Conservation (phyloP, 1,140 invertebrate species). For the Philopotamus ludificatus region DNA sequence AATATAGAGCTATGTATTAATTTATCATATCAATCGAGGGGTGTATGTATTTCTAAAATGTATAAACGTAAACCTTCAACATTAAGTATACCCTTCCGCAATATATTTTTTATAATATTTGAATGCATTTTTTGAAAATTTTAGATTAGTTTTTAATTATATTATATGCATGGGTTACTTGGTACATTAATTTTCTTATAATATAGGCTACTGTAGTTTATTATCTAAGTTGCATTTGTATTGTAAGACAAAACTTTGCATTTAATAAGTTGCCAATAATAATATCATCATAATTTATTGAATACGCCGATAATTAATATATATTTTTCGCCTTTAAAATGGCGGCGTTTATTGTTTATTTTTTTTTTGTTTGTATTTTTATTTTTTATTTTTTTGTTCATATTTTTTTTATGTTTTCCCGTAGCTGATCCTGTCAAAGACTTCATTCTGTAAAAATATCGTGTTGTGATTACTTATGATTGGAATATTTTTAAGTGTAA, state of each 20-base stretch:
- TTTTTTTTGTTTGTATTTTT: constrained; percentile 6
- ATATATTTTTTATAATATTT: no score
- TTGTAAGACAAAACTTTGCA: neutral
- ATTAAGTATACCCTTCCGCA: no score
- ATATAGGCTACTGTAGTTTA: no score
- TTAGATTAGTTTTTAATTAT: no score
- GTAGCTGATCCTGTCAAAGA: constrained; percentile 34
- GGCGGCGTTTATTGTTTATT: neutral
- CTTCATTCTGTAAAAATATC: constrained; percentile 5
- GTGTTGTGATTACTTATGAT: constrained; percentile 17
- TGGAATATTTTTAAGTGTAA: neutral
- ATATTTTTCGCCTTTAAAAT: neutral
- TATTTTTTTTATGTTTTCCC: constrained; percentile 25
- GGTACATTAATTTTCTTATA: no score
- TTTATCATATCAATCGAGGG: no score
- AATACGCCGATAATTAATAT: neutral
- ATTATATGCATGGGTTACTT: no score
- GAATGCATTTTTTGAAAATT: no score
- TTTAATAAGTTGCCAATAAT: neutral
- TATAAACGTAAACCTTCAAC: no score
- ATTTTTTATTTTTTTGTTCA: constrained; percentile 20
- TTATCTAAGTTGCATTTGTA: no score
- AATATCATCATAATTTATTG: neutral
- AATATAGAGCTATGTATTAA: no score
- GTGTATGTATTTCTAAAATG: no score